These are phyloP conservation scores for Chloroceryle amazona DNA, from an alignment of 2,797 vertebrate species.

Conservation along the genomic window DNA sequence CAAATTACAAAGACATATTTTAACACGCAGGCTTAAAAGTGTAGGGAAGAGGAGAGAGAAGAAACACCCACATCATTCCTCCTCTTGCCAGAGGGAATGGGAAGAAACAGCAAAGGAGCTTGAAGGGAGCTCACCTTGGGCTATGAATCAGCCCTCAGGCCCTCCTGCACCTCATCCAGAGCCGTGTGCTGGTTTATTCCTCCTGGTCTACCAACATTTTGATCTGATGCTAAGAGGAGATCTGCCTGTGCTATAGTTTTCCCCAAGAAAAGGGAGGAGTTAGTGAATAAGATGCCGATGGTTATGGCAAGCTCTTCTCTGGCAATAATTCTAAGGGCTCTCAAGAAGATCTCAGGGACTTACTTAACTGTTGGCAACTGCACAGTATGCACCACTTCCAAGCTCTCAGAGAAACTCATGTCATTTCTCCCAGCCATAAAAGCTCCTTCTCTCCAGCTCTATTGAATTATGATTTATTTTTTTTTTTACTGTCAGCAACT, in stretches of 20 bases:
- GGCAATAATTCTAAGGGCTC: neutral
- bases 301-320: conserved; percentile 16
- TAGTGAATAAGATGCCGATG: neutral
- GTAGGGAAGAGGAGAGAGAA: neutral
- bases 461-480: neutral
- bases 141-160: neutral
- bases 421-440: neutral
- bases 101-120: conserved; percentile 3
- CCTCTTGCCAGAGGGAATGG: neutral
- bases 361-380: conserved; percentile 17
- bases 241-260: neutral
- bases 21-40: conserved; percentile 1
- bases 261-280: neutral
- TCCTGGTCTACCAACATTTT: neutral
- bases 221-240: neutral
- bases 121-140: neutral
- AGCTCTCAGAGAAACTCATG: neutral
- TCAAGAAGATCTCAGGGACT: neutral
- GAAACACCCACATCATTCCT: neutral
- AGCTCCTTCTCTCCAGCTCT: neutral
- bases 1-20: neutral
- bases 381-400: neutral
- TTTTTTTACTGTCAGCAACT: neutral
- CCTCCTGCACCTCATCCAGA: neutral
- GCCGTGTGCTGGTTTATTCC: neutral